Percentiles rank a stretch among this genome's conserved stretches.
Conservation (phyloP, 2,113 vertebrate genomes). For the Rhabdomys dilectus region DNA sequence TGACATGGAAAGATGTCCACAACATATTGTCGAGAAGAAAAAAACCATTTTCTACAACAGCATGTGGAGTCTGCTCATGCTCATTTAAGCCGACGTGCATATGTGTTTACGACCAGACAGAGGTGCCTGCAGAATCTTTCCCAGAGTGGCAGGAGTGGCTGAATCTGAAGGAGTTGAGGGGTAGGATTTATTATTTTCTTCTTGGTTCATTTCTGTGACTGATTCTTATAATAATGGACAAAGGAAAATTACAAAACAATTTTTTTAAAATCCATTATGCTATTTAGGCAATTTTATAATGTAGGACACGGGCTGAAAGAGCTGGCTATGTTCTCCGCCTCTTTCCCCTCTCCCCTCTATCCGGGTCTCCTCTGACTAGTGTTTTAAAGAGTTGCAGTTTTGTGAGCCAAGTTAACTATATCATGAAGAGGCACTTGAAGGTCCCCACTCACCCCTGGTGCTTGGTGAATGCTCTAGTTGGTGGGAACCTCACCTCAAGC, state of each 20-base stretch:
- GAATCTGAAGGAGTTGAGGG: background rate
- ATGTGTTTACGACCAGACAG: conserved; percentile 66
- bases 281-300: conserved; percentile 19
- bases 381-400: background rate
- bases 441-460: fast-evolving
- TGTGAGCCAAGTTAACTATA: background rate
- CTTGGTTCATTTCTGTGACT: conserved; percentile 5
- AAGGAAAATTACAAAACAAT: background rate
- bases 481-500: background rate
- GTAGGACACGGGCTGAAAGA: background rate
- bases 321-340: background rate
- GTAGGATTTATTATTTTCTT: conserved; percentile 33
- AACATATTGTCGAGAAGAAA: conserved; percentile 72
- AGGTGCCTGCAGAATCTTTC: background rate
- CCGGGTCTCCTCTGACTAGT: background rate
- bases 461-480: background rate
- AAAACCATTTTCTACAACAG: conserved; percentile 45
- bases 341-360: background rate
- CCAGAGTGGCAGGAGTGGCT: background rate
- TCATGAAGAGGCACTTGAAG: fast-evolving
- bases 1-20: conserved; percentile 70
- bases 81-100: conserved; percentile 47
- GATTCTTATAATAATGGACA: conserved; percentile 25
- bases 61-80: conserved; percentile 26
- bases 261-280: background rate